These are phyloP conservation scores for Mnemiopsis leidyi DNA, from an alignment of 37 sponge, comb jelly and placozoan genomes.

Conservation along the genomic window DNA sequence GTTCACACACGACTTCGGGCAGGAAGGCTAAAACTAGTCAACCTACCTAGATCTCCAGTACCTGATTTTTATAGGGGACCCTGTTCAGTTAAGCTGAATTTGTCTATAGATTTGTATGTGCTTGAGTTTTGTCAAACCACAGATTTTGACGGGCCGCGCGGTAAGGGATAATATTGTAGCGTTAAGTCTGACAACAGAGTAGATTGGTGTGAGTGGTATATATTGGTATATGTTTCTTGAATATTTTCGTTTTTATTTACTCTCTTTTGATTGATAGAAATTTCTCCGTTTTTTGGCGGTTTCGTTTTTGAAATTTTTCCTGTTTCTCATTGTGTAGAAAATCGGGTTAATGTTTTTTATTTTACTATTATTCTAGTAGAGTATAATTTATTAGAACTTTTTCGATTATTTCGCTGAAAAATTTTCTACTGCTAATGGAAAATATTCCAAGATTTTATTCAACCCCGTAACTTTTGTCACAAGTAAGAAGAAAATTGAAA, in stretches of 20 bases:
- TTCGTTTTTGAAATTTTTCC: not conserved
- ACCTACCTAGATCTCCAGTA: not conserved
- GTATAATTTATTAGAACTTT: conserved; percentile 11
- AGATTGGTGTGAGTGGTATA: not conserved
- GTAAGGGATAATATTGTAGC: not conserved
- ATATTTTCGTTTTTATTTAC: not conserved
- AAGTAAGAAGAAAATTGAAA: no score
- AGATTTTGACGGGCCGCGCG: not conserved
- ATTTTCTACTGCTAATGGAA: no score
- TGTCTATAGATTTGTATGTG: conserved; percentile 24
- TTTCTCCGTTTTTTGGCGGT: not conserved
- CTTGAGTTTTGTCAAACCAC: not conserved
- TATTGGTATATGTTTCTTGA: not conserved
- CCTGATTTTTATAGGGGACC: conserved; percentile 48
- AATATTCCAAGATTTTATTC: no score
- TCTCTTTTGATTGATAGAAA: not conserved
- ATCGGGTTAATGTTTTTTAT: not conserved
- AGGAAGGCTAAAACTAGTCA: conserved; percentile 78
- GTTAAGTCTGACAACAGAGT: not conserved
- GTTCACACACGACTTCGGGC: conserved; percentile 93
- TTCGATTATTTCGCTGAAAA: no score
- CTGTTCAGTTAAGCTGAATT: not conserved
- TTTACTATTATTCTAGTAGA: not conserved
- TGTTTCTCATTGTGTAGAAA: not conserved
- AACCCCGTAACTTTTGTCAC: no score